phyloP scores from a whole-genome alignment of 2,797 vertebrate genomes.

The Benthosema pterotum region DNA sequence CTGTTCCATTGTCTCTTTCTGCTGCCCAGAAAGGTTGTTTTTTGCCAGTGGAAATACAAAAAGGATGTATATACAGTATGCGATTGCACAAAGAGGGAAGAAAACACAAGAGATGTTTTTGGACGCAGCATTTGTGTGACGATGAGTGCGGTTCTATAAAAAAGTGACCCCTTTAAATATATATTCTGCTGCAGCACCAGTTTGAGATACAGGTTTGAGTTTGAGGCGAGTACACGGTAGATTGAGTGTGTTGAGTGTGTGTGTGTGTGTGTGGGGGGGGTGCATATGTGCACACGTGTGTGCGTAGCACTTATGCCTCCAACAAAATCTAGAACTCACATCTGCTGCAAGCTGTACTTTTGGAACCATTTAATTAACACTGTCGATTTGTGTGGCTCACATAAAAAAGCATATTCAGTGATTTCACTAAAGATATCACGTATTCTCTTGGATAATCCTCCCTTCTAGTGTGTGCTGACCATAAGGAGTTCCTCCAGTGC shows the following conservation, averaged over 20 bases:
- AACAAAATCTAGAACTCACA: background rate
- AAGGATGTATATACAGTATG: slow-evolving; percentile 2
- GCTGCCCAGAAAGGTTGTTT: background rate
- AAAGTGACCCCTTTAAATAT: background rate
- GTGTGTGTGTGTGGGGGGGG: background rate
- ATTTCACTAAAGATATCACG: no score
- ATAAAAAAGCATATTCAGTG: no score
- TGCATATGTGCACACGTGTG: no score
- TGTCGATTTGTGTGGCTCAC: no score
- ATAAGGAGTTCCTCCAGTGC: no score
- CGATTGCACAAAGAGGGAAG: background rate
- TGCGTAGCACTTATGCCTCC: background rate
- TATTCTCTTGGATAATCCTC: no score
- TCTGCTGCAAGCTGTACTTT: slow-evolving; percentile 1
- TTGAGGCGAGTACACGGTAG: accelerated
- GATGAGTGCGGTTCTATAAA: background rate
- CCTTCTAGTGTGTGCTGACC: no score
- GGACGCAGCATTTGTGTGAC: slow-evolving; percentile 4
- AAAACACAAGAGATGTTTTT: slow-evolving; percentile 3
- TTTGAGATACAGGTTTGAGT: background rate
- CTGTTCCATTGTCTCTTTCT: slow-evolving; percentile 2
- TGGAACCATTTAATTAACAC: no score
- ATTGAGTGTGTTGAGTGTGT: no score
- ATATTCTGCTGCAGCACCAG: slow-evolving; percentile 4
- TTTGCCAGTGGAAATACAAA: background rate